Base-by-base conservation (phyloP, 2,888 invertebrate genomes). In the Fissipunctia ypsillon region DNA sequence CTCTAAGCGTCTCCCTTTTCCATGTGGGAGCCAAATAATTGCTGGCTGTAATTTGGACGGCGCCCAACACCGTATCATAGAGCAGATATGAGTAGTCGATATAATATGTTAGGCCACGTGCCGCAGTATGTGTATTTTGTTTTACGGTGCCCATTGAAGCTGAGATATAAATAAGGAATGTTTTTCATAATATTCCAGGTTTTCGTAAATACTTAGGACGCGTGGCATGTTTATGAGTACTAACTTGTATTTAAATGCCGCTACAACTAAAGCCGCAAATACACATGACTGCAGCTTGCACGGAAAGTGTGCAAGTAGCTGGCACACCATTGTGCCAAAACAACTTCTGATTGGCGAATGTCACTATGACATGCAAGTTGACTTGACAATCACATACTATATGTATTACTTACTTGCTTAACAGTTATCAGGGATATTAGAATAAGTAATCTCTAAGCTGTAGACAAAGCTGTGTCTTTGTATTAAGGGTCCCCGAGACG, bases 11-110 rank as follows among this genome's bases (percentile, higher is more conserved):
- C 69, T 66, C 67, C 56, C 25, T 76, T 75, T 71, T 77, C 73
- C 61, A 60, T 66, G 54, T 67, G 61, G 31, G 38, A 60, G 73
- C 64, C 61, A 87, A 87, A 83, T 78, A 67, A 85, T 80, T 68
- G 52, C 73, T 48, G n/a, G 50, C n/a, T 56, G 63, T 76, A 74
- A 75, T 84, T 87, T 85, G 85, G 85, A 71, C 45, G n/a, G 19
- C 9, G 19, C 63, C 85, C 87, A 85, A 87, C 41, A n/a, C 50
- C 60, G 71, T 82, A 76, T 80, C 80, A 76, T 74, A 76, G 76
- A 78, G 75, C 19, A 69, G 69, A 72, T 83, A 83, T 86, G 83
- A 87, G 67, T 80, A 72, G 84, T 68, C 52, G 48, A 63, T 50
- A 59, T 41, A 52, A 69, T 75, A 73, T 78, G 69, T 63, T 54